Evolutionary conservation across 2,797 vertebrate genomes (phyloP), one percentile per base, ranked within the genome.

Genomic region (Myotis vivesi): DNA sequence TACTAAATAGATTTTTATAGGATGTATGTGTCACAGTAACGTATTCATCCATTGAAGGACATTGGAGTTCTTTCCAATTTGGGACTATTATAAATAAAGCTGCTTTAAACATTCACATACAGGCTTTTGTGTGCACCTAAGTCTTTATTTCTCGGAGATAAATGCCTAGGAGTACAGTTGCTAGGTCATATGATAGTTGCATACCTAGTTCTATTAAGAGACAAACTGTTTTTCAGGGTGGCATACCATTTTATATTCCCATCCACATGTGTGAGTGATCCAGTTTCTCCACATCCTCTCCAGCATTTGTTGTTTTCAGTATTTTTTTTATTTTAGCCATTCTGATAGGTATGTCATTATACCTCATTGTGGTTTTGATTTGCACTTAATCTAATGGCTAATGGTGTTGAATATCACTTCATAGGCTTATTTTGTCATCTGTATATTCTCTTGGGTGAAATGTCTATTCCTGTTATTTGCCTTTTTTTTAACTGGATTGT

Each of bases 281-380:
- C 76, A n/a, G 3, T 87, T 94, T 87, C 51, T 95, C 66, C 49
- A 11, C 8, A 75, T 55, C 46, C 59, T 83, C 25, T 12, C 33
- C 66, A 83, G 41, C 53, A 59, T 94, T 89, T 76, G 16, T 7
- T 91, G 16, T 53, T 53, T 17, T 44, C 75, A 23, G 16, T 57
- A 15, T 85, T 71, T 82, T 87, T 83, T 46, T 46, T 46, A 46
- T 46, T 46, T 84, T 71, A 92, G 59, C 55, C 62, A 36, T 79
- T 92, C 66, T 64, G 68, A 20, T 75, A 64, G 46, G 2, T 73
- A 25, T 83, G 28, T 75, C 13, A 16, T 51, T 36, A 91, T 76
- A 51, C 28, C 30, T 96, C 13, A 36, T 53, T 38, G 36, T 95
- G 68, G 57, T 77, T 91, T 95, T 90, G 84, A 92, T 73, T 92